Percentiles rank a stretch among this genome's conserved stretches.
phyloP scores from a whole-genome alignment of 64 coral and sea anemone genomes.

The Cladopsammia gracilis region DNA sequence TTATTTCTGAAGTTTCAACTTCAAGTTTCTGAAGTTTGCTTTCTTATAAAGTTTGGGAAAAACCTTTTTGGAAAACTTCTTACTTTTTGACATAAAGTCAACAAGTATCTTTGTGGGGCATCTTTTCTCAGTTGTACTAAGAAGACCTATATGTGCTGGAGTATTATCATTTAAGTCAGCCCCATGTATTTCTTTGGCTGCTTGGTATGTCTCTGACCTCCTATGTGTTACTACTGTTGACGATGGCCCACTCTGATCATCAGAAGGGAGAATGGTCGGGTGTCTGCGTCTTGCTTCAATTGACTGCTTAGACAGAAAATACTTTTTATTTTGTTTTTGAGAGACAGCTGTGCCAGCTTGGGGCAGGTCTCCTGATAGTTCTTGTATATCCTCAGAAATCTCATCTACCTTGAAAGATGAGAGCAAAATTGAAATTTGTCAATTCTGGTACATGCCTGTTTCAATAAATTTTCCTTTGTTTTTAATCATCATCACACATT shows the following conservation, averaged over 20 bases:
- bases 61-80: slow-evolving; percentile 34
- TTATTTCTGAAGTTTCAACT: slow-evolving; percentile 40
- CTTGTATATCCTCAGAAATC: not conserved
- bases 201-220: slow-evolving; percentile 43
- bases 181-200: slow-evolving; percentile 35
- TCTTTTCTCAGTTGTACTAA: slow-evolving; percentile 22
- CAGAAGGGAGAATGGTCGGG: slow-evolving; percentile 13
- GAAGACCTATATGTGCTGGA: not conserved
- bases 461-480: not conserved
- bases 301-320: not conserved
- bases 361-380: not conserved
- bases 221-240: slow-evolving; percentile 16
- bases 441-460: slow-evolving; percentile 4
- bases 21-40: not conserved
- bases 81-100: not conserved
- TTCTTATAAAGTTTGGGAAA: slow-evolving; percentile 44
- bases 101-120: slow-evolving; percentile 27
- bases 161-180: not conserved
- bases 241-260: slow-evolving; percentile 3
- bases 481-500: not conserved
- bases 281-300: not conserved
- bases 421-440: not conserved
- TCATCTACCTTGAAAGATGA: slow-evolving; percentile 7
- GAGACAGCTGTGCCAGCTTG: no score
- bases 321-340: not conserved